A percentile compares a stretch with the other conserved stretches of the same genome.
Conservation (phyloP, 2,888 invertebrate species). For the Deilephila elpenor region DNA sequence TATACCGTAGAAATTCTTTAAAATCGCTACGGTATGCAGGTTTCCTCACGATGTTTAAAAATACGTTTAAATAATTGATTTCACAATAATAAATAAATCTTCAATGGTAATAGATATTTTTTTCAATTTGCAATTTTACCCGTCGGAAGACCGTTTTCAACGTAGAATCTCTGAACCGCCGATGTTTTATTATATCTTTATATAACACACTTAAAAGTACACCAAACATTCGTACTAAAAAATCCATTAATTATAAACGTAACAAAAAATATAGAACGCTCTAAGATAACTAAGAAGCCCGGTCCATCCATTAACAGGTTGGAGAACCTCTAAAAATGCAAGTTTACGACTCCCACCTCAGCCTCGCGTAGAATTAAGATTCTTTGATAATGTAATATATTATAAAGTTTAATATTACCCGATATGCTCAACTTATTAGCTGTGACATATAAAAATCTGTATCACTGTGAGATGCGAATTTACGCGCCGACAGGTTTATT, state of each 20-base stretch:
- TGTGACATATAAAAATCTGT: constrained; percentile 13
- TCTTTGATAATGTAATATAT: constrained; percentile 21
- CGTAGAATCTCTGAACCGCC: too few species aligned
- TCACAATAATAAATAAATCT: too few species aligned
- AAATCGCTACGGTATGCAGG: too few species aligned
- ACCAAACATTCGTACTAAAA: background rate
- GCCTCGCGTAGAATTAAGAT: constrained; percentile 13
- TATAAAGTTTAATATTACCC: constrained; percentile 8
- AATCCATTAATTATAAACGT: constrained; percentile 10
- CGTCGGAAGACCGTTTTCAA: too few species aligned
- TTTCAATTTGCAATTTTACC: too few species aligned
- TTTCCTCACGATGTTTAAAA: too few species aligned
- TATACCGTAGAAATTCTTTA: too few species aligned
- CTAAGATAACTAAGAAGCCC: constrained; percentile 18
- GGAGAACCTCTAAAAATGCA: constrained; percentile 14
- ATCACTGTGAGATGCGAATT: constrained; percentile 18
- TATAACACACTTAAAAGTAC: background rate
- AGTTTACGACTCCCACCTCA: constrained; percentile 12
- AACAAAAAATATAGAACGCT: constrained; percentile 18
- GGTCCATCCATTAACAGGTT: constrained; percentile 20
- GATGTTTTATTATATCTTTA: background rate
- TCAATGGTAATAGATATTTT: too few species aligned
- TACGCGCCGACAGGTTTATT: constrained; percentile 14
- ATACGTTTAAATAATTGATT: too few species aligned
- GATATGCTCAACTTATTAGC: constrained; percentile 18